A percentile compares a stretch with the other conserved stretches of the same genome.
Conservation (phyloP, 2,113 vertebrate species). For the Electrona antarctica region DNA sequence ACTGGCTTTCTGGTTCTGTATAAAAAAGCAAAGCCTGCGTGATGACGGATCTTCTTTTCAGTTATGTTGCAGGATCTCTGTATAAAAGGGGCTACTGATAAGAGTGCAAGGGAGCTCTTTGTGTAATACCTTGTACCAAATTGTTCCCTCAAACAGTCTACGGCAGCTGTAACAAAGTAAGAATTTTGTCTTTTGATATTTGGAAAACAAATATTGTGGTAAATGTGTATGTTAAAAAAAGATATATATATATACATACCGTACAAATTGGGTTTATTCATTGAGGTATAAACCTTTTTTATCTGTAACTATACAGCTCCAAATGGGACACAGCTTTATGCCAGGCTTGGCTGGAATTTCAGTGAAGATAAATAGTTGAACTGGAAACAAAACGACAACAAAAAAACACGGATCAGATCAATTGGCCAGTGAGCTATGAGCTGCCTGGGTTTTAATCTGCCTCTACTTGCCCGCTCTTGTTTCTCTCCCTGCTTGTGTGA, state of each 20-base stretch:
- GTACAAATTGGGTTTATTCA: neutral
- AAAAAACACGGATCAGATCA: conserved; percentile 16
- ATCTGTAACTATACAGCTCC: conserved; percentile 33
- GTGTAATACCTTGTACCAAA: conserved; percentile 37
- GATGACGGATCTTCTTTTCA: no score
- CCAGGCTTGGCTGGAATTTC: conserved; percentile 40
- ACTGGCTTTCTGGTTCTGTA: no score
- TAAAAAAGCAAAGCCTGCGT: no score
- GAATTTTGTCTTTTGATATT: conserved; percentile 4
- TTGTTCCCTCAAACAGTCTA: conserved; percentile 55
- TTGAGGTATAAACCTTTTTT: neutral
- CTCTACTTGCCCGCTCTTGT: conserved; percentile 43
- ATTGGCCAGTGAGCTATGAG: conserved; percentile 67
- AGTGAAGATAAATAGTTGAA: conserved; percentile 28
- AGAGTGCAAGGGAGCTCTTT: no score
- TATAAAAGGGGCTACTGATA: no score
- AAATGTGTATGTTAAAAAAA: conserved; percentile 28
- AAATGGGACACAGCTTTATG: conserved; percentile 22
- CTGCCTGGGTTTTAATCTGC: conserved; percentile 64
- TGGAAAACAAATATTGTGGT: neutral
- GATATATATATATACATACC: no score
- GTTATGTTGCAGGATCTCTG: no score
- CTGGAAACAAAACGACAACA: conserved; percentile 38
- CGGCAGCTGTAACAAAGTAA: conserved; percentile 62
- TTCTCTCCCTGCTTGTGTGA: conserved; percentile 59